Evolutionary conservation across 2,888 invertebrate genomes (phyloP), one percentile per base, ranked within the genome.

Genomic region (Chalcosyrphus nemorum): DNA sequence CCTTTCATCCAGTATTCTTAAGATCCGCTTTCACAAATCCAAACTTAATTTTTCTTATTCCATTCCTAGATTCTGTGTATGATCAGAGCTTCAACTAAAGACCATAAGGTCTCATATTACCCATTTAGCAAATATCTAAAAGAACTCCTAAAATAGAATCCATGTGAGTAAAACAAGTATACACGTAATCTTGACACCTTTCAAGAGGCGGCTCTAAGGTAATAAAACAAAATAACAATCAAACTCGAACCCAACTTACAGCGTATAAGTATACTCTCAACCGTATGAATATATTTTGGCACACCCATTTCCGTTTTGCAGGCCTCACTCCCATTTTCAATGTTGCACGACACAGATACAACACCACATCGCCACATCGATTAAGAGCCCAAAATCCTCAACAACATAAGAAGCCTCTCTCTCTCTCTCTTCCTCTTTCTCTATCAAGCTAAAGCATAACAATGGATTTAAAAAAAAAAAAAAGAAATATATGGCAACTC

Each of bases 281-380:
- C 1, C 19, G 19, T 7, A 47, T 32, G 47, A 32, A 47, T 50
- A 50, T 35, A 35, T 41, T 56, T 66, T 41, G 72, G 66, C 78
- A 72, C 72, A 43, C 78, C 72, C 72, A 80, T 80, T 80, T 80
- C 78, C 78, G 65, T 66, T 80, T 66, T 24, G 13, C 50, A 66
- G 52, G 35, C 24, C 38, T 59, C 80, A 74, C 74, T 74, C 74
- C 74, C 74, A 74, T 61, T 72, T 72, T 2, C 61, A 47, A 24
- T 52, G 68, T 7, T 27, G 38, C 52, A 63, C 57, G 50, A 41
- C 61, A 50, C 61, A 65, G 17, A 32, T 11, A 32, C 1, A 27
- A 70, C 13, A 61, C 15, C 57, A 65, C 56, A 47, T n/a, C n/a
- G 17, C 47, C 27, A 47, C 71, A 65, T 74, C 80, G 59, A 80